Conservation (phyloP, 2,888 invertebrate genomes). For the Eristalinus aeneus region DNA sequence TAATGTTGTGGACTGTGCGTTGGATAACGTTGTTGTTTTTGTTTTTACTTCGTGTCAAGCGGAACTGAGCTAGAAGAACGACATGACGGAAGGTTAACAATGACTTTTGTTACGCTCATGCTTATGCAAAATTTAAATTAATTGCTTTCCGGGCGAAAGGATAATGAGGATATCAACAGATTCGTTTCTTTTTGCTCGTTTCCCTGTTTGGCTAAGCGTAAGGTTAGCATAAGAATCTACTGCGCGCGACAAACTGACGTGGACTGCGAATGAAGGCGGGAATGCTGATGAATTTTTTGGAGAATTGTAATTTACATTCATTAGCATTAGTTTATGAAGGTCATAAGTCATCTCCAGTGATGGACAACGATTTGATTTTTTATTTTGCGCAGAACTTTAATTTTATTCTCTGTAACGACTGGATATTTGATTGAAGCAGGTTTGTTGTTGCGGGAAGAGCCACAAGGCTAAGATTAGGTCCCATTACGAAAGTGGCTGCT, state of each 20-base stretch:
- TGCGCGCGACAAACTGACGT: not conserved
- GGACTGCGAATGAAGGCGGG: not conserved
- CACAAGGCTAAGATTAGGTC: too few species aligned
- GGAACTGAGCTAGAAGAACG: not conserved
- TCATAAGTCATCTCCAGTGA: not conserved
- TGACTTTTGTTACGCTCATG: constrained; percentile 52
- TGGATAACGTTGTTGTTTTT: not conserved
- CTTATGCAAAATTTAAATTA: constrained; percentile 48
- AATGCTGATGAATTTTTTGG: not conserved
- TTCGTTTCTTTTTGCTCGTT: not conserved
- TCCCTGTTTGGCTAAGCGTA: not conserved
- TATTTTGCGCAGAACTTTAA: not conserved
- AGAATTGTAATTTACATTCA: not conserved
- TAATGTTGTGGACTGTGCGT: constrained; percentile 33
- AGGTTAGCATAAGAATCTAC: not conserved
- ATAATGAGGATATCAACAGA: constrained; percentile 55
- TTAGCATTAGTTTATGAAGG: not conserved
- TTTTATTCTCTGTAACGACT: too few species aligned
- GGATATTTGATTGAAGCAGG: too few species aligned
- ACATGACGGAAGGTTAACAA: constrained; percentile 7
- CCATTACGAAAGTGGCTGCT: too few species aligned
- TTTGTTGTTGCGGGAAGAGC: too few species aligned
- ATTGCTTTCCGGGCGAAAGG: constrained; percentile 54
- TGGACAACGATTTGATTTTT: not conserved
- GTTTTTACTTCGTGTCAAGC: not conserved